These are phyloP conservation scores for Drosophila saltans DNA, from an alignment of 1,140 invertebrate genomes.

Conservation along the genomic window DNA sequence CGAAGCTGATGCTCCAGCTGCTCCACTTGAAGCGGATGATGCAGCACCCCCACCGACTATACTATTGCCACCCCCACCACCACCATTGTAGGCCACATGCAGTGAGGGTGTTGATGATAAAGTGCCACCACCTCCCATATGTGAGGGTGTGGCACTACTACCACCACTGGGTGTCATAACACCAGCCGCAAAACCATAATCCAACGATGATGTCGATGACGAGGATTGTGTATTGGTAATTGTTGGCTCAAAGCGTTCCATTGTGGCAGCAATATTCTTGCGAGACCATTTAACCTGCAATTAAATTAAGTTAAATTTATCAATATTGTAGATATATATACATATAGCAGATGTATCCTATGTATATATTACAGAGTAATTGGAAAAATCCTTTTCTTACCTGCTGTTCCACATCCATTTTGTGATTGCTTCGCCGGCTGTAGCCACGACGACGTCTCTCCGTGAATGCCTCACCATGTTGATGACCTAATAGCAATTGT, in stretches of 20 bases:
- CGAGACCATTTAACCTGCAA: conserved; percentile 83
- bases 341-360: too few relatives aligned
- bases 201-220: conserved; percentile 73
- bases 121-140: conserved; percentile 41
- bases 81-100: conserved; percentile 68
- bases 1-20: conserved; percentile 71
- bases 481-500: conserved; percentile 60
- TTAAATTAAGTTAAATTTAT: not conserved
- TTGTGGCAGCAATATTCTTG: conserved; percentile 86
- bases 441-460: conserved; percentile 72
- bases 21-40: conserved; percentile 27
- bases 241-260: conserved; percentile 86
- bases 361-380: too few relatives aligned
- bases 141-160: conserved; percentile 65
- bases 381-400: conserved; percentile 24
- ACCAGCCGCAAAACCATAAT: conserved; percentile 77
- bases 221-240: conserved; percentile 60
- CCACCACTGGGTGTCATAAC: conserved; percentile 70
- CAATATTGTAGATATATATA: not conserved
- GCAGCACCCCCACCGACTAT: conserved; percentile 1
- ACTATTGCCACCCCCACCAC: not conserved
- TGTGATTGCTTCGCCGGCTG: conserved; percentile 78
- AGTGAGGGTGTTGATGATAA: conserved; percentile 63
- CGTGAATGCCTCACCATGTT: conserved; percentile 71
- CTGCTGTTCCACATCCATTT: conserved; percentile 81